A percentile compares a stretch with the other conserved stretches of the same genome.
phyloP scores from a whole-genome alignment of 2,113 vertebrate genomes.

The Copsychus sechellarum region DNA sequence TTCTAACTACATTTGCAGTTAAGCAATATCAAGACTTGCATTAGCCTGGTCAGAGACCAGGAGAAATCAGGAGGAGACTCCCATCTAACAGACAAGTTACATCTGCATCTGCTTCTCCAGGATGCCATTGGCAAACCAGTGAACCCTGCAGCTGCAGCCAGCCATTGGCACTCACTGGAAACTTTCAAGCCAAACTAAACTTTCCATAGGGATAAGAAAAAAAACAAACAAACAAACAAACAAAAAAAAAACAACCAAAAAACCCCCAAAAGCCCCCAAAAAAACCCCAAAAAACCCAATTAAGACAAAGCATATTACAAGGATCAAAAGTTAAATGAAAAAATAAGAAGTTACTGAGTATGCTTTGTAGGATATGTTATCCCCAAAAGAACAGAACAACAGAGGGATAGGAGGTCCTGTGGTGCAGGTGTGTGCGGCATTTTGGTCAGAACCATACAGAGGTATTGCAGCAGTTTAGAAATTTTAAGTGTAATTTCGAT shows the following conservation, averaged over 20 bases:
- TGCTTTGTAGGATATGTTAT: neutral
- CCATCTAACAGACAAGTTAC: neutral
- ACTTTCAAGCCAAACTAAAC: neutral
- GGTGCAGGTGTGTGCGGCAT: neutral
- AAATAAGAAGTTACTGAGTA: neutral
- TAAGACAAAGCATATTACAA: neutral
- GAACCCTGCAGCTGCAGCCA: neutral
- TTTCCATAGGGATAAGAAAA: neutral
- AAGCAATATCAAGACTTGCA: neutral
- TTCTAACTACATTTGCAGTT: neutral
- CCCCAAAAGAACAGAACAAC: neutral
- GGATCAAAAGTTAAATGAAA: neutral
- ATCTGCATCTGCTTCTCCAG: neutral
- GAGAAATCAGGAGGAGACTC: neutral
- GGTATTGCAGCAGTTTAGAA: neutral
- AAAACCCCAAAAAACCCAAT: too few species aligned
- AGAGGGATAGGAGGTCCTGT: neutral
- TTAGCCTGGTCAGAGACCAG: neutral
- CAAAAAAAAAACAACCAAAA: neutral
- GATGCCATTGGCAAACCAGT: accelerated
- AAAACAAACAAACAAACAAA: too few species aligned
- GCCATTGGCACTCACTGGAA: neutral
- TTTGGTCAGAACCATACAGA: neutral
- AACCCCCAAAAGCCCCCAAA: too few species aligned
- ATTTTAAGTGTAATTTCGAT: neutral